A percentile compares a stretch with the other conserved stretches of the same genome.
Evolutionary conservation across 2,888 invertebrate species (phyloP).

Genomic region (Epirrita christyi): DNA sequence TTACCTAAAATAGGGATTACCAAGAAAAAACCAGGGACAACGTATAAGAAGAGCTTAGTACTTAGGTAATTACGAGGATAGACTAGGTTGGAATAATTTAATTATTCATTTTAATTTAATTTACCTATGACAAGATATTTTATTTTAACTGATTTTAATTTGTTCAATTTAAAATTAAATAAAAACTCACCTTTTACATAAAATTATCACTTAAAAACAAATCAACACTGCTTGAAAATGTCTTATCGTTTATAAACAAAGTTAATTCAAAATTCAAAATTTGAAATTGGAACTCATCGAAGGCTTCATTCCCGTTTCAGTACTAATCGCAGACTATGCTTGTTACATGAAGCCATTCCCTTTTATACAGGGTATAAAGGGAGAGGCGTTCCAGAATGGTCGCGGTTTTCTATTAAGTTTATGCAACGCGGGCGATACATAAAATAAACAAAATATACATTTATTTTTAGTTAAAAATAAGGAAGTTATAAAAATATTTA

Average conservation of each 20-base stretch:
- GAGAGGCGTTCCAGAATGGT: slow-evolving; percentile 14
- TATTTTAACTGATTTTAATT: no score
- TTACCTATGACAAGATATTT: no score
- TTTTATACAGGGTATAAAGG: slow-evolving; percentile 16
- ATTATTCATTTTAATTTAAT: no score
- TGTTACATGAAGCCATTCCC: neutral
- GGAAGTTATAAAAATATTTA: neutral
- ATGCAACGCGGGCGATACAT: neutral
- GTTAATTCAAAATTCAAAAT: slow-evolving; percentile 10
- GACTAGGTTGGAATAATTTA: no score
- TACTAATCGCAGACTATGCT: slow-evolving; percentile 17
- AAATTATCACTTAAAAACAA: slow-evolving; percentile 5
- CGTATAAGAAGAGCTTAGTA: no score
- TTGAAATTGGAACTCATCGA: slow-evolving; percentile 5
- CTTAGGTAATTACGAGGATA: no score
- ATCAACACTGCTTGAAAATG: slow-evolving; percentile 8
- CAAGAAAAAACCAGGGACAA: no score
- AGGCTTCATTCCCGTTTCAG: slow-evolving; percentile 13
- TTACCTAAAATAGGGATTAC: no score
- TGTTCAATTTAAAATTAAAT: no score
- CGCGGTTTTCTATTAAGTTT: slow-evolving; percentile 2
- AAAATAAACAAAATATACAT: neutral
- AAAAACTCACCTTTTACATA: slow-evolving; percentile 3
- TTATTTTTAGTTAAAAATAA: neutral
- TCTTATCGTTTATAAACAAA: neutral